phyloP scores from a whole-genome alignment of 1,140 invertebrate genomes.

The Radopholus similis region DNA sequence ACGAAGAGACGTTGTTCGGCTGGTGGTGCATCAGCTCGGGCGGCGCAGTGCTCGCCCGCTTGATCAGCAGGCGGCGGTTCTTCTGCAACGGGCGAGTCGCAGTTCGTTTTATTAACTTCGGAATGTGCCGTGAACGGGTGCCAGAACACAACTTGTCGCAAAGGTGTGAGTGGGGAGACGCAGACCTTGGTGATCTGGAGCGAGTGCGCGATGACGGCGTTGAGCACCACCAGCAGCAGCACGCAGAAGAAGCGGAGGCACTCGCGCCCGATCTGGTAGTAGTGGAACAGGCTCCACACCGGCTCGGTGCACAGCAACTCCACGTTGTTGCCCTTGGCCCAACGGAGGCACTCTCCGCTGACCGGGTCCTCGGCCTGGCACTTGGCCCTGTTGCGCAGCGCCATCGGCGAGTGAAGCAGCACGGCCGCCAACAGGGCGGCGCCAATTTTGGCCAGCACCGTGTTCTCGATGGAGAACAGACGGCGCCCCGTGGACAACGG shows the following conservation, averaged over 20 bases:
- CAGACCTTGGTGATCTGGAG: constrained; percentile 49
- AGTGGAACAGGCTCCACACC: constrained; percentile 50
- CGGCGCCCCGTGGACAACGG: constrained; percentile 37
- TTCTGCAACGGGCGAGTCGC: background rate
- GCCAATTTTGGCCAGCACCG: constrained; percentile 40
- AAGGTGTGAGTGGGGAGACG: background rate
- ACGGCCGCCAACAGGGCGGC: constrained; percentile 40
- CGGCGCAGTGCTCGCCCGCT: constrained; percentile 36
- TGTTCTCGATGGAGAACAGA: constrained; percentile 39
- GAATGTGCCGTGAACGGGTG: background rate
- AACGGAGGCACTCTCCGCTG: background rate
- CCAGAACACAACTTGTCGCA: background rate
- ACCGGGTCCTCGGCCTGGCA: constrained; percentile 10
- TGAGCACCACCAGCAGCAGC: constrained; percentile 43
- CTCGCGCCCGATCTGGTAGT: constrained; percentile 53
- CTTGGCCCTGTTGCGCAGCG: constrained; percentile 44
- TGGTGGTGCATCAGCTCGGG: constrained; percentile 11
- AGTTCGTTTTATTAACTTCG: constrained; percentile 9
- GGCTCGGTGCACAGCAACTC: constrained; percentile 47
- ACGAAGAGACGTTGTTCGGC: constrained; percentile 13
- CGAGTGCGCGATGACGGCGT: constrained; percentile 46
- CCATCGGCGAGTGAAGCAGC: constrained; percentile 50
- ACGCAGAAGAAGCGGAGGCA: constrained; percentile 49
- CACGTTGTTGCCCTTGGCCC: constrained; percentile 37
- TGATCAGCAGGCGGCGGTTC: constrained; percentile 47